These are phyloP conservation scores for Epicampocera succincta DNA, from an alignment of 2,888 invertebrate species.

Conservation along the genomic window DNA sequence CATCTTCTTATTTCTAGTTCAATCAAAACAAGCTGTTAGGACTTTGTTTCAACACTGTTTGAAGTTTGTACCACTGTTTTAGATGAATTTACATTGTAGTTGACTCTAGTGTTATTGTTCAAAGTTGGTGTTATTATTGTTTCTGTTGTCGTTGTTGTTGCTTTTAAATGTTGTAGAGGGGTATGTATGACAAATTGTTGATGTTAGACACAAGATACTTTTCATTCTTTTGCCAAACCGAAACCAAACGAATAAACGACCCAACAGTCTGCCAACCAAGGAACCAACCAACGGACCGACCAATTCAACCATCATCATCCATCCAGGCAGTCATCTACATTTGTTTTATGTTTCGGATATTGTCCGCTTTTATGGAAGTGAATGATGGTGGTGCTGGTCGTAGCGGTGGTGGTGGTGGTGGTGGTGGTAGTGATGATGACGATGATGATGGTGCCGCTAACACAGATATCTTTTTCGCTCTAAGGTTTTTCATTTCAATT, in stretches of 20 bases:
- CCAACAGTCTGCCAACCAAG: conserved; percentile 11
- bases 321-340: conserved; percentile 54
- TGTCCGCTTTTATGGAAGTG: conserved; percentile 39
- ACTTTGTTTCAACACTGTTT: not conserved
- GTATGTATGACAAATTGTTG: conserved; percentile 69
- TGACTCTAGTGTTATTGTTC: conserved; percentile 51
- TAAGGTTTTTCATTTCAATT: conserved; percentile 48
- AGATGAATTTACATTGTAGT: conserved; percentile 26
- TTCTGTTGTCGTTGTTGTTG: conserved; percentile 35
- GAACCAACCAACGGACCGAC: conserved; percentile 15
- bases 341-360: conserved; percentile 60
- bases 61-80: not conserved
- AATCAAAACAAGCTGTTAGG: not conserved
- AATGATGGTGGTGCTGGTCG: conserved; percentile 38
- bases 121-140: conserved; percentile 49
- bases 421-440: conserved; percentile 36
- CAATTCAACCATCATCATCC: conserved; percentile 54
- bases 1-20: not conserved
- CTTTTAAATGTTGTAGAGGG: conserved; percentile 28
- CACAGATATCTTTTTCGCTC: conserved; percentile 61
- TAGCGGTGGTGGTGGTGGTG: conserved; percentile 36
- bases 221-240: conserved; percentile 55
- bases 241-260: conserved; percentile 39
- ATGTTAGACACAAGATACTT: conserved; percentile 69
- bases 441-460: conserved; percentile 57